These are phyloP conservation scores for Abscondita cerata DNA, from an alignment of 2,888 invertebrate genomes.

Conservation along the genomic window DNA sequence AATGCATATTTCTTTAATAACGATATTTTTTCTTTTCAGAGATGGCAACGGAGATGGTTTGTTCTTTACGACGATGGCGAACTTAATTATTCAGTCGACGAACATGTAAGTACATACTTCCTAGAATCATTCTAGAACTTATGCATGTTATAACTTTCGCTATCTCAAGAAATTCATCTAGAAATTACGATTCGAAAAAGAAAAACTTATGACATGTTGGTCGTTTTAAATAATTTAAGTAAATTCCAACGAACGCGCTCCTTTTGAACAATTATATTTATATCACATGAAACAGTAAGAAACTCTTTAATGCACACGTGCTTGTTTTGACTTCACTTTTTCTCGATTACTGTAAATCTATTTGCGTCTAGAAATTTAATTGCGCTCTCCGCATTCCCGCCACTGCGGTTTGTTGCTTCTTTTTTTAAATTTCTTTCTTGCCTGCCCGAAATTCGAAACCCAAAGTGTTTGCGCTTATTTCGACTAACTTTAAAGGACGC, in stretches of 20 bases:
- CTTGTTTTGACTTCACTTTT: too few relatives aligned
- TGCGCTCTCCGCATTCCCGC: too few relatives aligned
- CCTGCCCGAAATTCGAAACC: too few relatives aligned
- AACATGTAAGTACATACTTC: conserved; percentile 81
- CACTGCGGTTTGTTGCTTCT: too few relatives aligned
- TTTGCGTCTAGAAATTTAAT: too few relatives aligned
- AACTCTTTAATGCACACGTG: too few relatives aligned
- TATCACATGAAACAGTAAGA: too few relatives aligned
- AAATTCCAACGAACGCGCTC: conserved; percentile 12
- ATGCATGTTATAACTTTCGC: neutral
- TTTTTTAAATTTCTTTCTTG: too few relatives aligned
- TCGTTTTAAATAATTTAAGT: conserved; percentile 14
- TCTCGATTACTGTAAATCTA: too few relatives aligned
- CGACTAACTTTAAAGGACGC: too few relatives aligned
- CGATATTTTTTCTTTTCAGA: conserved; percentile 67
- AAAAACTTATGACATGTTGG: conserved; percentile 12
- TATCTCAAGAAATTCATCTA: conserved; percentile 6
- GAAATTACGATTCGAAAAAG: neutral
- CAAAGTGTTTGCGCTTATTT: too few relatives aligned
- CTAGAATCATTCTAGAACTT: conserved; percentile 1
- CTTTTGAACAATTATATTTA: neutral
- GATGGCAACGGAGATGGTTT: conserved; percentile 99
- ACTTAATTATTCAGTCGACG: conserved; percentile 95
- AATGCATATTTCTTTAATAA: conserved; percentile 20
- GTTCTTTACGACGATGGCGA: conserved; percentile 97